Evolutionary conservation across 2,888 invertebrate genomes (phyloP).

Genomic region (Mesorhabditis belari): DNA sequence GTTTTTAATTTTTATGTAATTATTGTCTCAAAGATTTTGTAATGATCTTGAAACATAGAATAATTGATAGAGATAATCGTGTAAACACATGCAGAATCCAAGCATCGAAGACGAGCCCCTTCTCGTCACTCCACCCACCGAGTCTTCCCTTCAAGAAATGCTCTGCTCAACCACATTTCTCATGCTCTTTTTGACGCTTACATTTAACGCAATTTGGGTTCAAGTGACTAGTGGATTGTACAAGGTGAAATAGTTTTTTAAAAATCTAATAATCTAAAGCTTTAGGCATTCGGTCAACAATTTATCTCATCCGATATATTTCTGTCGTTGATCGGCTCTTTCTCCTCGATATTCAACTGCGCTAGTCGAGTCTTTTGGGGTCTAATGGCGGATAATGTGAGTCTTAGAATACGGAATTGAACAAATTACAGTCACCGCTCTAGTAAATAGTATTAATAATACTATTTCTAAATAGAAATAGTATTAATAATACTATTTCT

Average conservation of each 20-base stretch:
- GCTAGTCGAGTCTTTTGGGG: conserved; percentile 46
- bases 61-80: too few relatives aligned
- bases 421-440: too few relatives aligned
- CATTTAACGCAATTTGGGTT: conserved; percentile 43
- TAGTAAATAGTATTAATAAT: too few relatives aligned
- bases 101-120: neutral
- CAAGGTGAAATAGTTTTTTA: conserved; percentile 27
- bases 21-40: too few relatives aligned
- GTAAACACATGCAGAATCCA: too few relatives aligned
- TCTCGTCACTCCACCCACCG: neutral
- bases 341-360: conserved; percentile 46
- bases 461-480: too few relatives aligned
- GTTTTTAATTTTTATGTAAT: too few relatives aligned
- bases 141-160: conserved; percentile 3
- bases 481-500: too few relatives aligned
- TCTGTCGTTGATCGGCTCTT: conserved; percentile 44
- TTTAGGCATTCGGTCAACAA: conserved; percentile 43
- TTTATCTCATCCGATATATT: conserved; percentile 48
- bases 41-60: too few relatives aligned
- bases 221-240: conserved; percentile 45
- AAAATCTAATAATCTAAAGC: neutral
- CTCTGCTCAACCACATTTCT: conserved; percentile 36
- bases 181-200: conserved; percentile 37
- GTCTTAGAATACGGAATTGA: too few relatives aligned
- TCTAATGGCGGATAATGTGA: conserved; percentile 38